These are phyloP conservation scores for Mesorhabditis spiculigera DNA, from an alignment of 2,888 invertebrate genomes.

Conservation along the genomic window DNA sequence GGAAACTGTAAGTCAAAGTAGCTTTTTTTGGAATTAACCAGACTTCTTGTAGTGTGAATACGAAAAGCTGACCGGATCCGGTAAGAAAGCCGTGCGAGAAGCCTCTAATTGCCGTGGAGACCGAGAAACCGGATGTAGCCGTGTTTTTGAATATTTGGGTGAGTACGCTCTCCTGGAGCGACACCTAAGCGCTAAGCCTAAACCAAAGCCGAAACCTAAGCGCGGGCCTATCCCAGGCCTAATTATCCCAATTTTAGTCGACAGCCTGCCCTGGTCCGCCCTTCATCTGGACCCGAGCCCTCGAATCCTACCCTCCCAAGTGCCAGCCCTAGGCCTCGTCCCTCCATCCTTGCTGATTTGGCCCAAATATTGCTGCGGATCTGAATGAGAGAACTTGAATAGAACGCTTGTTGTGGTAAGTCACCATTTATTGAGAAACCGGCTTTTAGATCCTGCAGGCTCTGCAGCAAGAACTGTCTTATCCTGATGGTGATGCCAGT, in stretches of 20 bases:
- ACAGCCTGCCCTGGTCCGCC: slow-evolving; percentile 81
- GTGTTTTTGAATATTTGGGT: slow-evolving; percentile 78
- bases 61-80: slow-evolving; percentile 15
- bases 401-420: slow-evolving; percentile 27
- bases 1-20: background rate
- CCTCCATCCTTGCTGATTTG: slow-evolving; percentile 68
- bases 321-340: slow-evolving; percentile 74
- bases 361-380: slow-evolving; percentile 25
- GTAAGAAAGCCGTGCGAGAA: slow-evolving; percentile 63
- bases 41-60: slow-evolving; percentile 10
- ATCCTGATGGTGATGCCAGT: slow-evolving; percentile 15
- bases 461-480: slow-evolving; percentile 20
- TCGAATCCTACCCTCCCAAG: slow-evolving; percentile 82
- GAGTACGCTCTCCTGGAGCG: too few relatives aligned
- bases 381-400: slow-evolving; percentile 25
- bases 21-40: too few relatives aligned
- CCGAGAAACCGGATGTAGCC: slow-evolving; percentile 83
- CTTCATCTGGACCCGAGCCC: slow-evolving; percentile 83
- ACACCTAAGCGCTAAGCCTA: too few relatives aligned
- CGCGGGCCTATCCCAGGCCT: background rate
- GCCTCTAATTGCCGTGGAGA: slow-evolving; percentile 89
- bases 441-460: slow-evolving; percentile 28
- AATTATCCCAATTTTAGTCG: slow-evolving; percentile 5
- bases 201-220: background rate
- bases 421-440: too few relatives aligned